A percentile compares a stretch with the other conserved stretches of the same genome.
phyloP scores from a whole-genome alignment of 1,140 invertebrate genomes.

The Zaprionus kolodkinae region DNA sequence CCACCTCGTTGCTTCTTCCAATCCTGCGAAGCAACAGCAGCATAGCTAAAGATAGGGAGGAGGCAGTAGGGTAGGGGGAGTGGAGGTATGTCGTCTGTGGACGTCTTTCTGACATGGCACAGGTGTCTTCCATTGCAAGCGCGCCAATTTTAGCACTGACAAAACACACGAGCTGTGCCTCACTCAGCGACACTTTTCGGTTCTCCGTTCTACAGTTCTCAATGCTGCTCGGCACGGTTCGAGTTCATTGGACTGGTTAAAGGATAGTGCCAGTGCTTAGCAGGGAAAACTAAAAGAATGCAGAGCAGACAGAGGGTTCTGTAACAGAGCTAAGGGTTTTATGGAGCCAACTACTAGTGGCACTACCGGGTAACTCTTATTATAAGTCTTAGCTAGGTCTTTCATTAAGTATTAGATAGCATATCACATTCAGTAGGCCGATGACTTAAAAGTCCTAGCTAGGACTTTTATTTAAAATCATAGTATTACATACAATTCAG shows the following conservation, averaged over 20 bases:
- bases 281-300: neutral
- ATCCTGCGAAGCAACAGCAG: slow-evolving; percentile 44
- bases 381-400: no score
- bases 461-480: no score
- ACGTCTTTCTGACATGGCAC: slow-evolving; percentile 67
- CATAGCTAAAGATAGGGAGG: no score
- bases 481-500: no score
- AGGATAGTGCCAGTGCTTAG: slow-evolving; percentile 45
- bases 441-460: no score
- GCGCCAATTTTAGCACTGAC: slow-evolving; percentile 55
- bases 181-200: slow-evolving; percentile 11
- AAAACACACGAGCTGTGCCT: slow-evolving; percentile 9
- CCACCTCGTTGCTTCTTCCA: neutral
- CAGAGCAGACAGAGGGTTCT: neutral
- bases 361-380: no score
- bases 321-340: neutral
- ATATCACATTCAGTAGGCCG: no score
- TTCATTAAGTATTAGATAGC: no score
- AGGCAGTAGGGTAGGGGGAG: neutral
- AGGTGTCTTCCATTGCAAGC: slow-evolving; percentile 70
- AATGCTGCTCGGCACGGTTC: slow-evolving; percentile 33
- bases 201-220: neutral
- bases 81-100: neutral
- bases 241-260: slow-evolving; percentile 72
- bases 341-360: no score